Conservation (phyloP, 2,888 invertebrate genomes). For the Agrenia bidenticulata region DNA sequence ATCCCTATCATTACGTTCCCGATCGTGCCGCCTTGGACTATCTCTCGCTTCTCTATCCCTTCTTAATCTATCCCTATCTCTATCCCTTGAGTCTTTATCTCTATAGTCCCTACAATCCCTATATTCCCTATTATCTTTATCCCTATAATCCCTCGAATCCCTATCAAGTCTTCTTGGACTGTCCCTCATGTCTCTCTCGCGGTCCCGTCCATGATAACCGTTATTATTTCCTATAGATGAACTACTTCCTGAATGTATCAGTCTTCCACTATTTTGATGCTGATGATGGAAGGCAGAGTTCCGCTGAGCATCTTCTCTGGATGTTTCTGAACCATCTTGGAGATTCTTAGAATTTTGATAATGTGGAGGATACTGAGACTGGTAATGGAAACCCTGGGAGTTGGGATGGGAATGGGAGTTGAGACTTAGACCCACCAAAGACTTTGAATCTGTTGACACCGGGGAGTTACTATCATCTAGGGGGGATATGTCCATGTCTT, state of each 20-base stretch:
- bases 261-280: constrained; percentile 37
- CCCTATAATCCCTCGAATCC: constrained; percentile 22
- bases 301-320: constrained; percentile 25
- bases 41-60: constrained; percentile 18
- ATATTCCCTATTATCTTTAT: constrained; percentile 21
- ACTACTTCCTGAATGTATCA: constrained; percentile 38
- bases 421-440: constrained; percentile 25
- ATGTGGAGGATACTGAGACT: constrained; percentile 26
- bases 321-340: constrained; percentile 24
- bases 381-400: constrained; percentile 24
- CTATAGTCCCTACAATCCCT: constrained; percentile 21
- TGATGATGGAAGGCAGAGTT: constrained; percentile 33
- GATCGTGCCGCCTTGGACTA: constrained; percentile 13
- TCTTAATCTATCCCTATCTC: constrained; percentile 22
- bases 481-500: constrained; percentile 94
- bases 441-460: constrained; percentile 39
- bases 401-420: constrained; percentile 38
- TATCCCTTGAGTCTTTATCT: constrained; percentile 23
- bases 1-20: constrained; percentile 29
- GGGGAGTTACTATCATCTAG: constrained; percentile 48
- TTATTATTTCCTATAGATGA: constrained; percentile 37
- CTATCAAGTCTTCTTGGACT: constrained; percentile 32
- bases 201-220: constrained; percentile 34
- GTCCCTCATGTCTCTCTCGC: constrained; percentile 27
- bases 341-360: constrained; percentile 26